Evolutionary conservation across 2,888 invertebrate genomes (phyloP).

Genomic region (Zaprionus obscuricornis): DNA sequence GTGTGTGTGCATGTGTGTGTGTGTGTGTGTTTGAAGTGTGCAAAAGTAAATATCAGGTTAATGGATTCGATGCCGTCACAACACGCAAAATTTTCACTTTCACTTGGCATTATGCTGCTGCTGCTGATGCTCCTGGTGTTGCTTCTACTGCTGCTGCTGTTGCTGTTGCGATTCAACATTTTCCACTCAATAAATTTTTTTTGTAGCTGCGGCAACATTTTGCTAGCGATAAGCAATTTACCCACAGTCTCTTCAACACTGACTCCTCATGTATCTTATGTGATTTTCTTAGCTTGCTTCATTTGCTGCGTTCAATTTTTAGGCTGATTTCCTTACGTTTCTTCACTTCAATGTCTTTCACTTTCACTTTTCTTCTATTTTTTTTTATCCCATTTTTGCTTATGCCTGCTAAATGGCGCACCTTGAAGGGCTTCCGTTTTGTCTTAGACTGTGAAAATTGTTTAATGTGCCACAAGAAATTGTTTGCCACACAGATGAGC

Average conservation of each 20-base stretch:
- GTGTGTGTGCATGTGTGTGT: constrained; percentile 25
- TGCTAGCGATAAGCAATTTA: constrained; percentile 72
- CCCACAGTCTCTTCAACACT: constrained; percentile 7
- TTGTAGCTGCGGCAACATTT: constrained; percentile 70
- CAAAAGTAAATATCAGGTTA: constrained; percentile 79
- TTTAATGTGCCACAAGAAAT: constrained; percentile 74
- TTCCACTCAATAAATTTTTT: constrained; percentile 76
- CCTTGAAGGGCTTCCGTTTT: constrained; percentile 45
- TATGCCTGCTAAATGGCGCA: constrained; percentile 51
- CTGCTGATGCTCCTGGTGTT: no score
- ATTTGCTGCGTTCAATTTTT: constrained; percentile 57
- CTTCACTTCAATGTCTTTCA: no score
- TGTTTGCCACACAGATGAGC: constrained; percentile 57
- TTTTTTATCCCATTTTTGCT: constrained; percentile 31
- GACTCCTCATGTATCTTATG: constrained; percentile 13
- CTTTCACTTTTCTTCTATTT: constrained; percentile 3
- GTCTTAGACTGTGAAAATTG: constrained; percentile 65
- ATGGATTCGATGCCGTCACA: constrained; percentile 65
- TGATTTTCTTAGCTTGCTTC: constrained; percentile 57
- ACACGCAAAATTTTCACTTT: constrained; percentile 65
- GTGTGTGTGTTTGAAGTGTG: constrained; percentile 60
- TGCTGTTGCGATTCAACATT: constrained; percentile 61
- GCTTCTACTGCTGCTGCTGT: constrained; percentile 25
- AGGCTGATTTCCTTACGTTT: constrained; percentile 16
- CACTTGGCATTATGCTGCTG: constrained; percentile 53